A percentile compares a stretch with the other conserved stretches of the same genome.
phyloP scores from a whole-genome alignment of 1,140 invertebrate species.

The Epicauta chinensis region DNA sequence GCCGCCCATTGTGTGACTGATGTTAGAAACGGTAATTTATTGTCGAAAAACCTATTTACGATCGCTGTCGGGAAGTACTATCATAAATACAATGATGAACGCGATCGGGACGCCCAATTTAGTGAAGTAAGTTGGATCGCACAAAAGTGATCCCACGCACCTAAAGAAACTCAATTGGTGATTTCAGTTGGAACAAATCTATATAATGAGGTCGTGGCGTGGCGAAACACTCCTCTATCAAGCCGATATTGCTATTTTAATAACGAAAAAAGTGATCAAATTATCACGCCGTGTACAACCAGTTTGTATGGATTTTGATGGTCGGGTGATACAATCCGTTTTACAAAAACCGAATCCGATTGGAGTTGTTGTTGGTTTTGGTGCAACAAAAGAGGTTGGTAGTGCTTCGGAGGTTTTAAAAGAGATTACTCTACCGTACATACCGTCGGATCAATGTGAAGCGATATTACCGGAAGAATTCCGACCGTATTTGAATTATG shows the following conservation, averaged over 20 bases:
- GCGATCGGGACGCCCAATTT: constrained; percentile 26
- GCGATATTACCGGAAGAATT: constrained; percentile 1
- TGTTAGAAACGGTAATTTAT: not conserved
- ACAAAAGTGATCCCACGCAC: not conserved
- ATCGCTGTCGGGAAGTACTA: constrained; percentile 33
- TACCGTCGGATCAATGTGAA: not conserved
- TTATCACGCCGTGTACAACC: constrained; percentile 1
- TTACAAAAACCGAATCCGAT: not conserved
- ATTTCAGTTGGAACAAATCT: constrained; percentile 5
- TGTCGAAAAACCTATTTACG: not conserved
- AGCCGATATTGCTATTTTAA: constrained; percentile 3
- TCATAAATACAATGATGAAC: constrained; percentile 16
- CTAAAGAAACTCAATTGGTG: not conserved
- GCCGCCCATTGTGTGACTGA: constrained; percentile 8
- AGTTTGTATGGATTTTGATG: not conserved
- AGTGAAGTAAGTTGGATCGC: constrained; percentile 17
- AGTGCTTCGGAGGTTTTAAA: not conserved
- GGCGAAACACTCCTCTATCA: not conserved
- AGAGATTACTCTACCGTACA: constrained; percentile 1
- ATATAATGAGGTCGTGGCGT: not conserved
- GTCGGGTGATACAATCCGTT: not conserved
- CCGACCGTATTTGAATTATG: constrained; percentile 1
- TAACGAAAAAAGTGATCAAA: not conserved
- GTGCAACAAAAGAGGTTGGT: not conserved
- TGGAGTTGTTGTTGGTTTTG: not conserved